Evolutionary conservation across 2,113 vertebrate genomes (phyloP).

Genomic region (Otus sunia): DNA sequence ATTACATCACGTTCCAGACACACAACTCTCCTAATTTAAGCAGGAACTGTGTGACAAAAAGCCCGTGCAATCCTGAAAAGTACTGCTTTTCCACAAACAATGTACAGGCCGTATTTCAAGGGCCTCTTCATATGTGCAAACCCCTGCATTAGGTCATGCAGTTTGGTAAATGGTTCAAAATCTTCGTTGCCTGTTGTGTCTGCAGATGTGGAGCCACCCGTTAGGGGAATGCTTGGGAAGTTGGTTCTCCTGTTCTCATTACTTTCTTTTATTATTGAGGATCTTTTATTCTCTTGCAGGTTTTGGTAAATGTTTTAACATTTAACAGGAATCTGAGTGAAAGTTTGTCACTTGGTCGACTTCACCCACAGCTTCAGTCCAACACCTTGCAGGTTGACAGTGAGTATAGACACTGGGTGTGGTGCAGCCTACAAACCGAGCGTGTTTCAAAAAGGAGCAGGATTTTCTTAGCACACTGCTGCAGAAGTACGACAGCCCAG

Average conservation of each 20-base stretch:
- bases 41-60: background rate
- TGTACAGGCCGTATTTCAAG: background rate
- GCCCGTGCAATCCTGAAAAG: background rate
- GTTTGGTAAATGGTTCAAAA: background rate
- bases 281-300: conserved; percentile 72
- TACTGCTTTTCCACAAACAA: background rate
- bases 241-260: background rate
- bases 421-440: background rate
- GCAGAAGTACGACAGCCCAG: background rate
- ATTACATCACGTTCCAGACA: background rate
- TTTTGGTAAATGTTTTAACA: conserved; percentile 91
- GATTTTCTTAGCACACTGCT: background rate
- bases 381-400: conserved; percentile 89
- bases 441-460: background rate
- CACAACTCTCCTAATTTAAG: background rate
- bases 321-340: conserved; percentile 93
- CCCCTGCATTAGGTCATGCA: background rate
- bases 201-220: background rate
- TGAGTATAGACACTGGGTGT: conserved; percentile 74
- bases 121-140: background rate
- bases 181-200: background rate
- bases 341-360: conserved; percentile 88
- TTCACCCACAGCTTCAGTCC: conserved; percentile 89
- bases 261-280: background rate
- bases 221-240: background rate